Base-by-base conservation (phyloP, 2,113 vertebrate genomes). In the Lonchura striata region DNA sequence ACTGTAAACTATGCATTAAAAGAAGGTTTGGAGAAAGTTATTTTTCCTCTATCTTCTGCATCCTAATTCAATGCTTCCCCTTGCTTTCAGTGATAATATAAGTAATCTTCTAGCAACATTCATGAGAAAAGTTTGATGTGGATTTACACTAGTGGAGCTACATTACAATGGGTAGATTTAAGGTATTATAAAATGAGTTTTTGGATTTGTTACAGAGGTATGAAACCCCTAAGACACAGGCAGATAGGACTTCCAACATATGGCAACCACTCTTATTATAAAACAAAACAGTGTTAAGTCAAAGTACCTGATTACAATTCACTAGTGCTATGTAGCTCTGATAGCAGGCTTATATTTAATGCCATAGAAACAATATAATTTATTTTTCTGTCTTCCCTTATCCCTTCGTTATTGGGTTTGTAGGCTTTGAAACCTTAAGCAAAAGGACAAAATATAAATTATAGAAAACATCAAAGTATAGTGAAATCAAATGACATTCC, bases 301-400 rank as follows among this genome's bases (percentile, higher is more conserved):
- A 99, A 99, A 99, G 99, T 98, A 99, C 98, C 99, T 99, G 98
- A 99, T 99, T 99, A 99, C 98, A 98, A 99, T 99, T 99, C 99
- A 98, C 92, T 97, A 98, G 98, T 98, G 98, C 98, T 98, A 98
- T 98, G 99, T 98, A 97, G 98, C 98, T 98, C 98, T 97, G 98
- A 98, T 98, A 98, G 97, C 95, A 93, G 98, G 99, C 98, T 99
- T 99, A 99, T 94, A 97, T 98, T 98, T 99, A 99, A 99, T 98
- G 98, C 99, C 98, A 97, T 97, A 95, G 98, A 99, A 99, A 99
- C 98, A 99, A 99, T 99, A 99, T 99, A 98, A 99, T 99, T 99
- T 99, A 99, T 99, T 99, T 99, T 98, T 98, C 97, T 97, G 97
- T 97, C 97, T 98, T 98, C 98, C 97, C 98, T 99, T 98, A 99